Base-by-base conservation (phyloP, 2,888 invertebrate genomes). In the Siphlonurus alternatus region DNA sequence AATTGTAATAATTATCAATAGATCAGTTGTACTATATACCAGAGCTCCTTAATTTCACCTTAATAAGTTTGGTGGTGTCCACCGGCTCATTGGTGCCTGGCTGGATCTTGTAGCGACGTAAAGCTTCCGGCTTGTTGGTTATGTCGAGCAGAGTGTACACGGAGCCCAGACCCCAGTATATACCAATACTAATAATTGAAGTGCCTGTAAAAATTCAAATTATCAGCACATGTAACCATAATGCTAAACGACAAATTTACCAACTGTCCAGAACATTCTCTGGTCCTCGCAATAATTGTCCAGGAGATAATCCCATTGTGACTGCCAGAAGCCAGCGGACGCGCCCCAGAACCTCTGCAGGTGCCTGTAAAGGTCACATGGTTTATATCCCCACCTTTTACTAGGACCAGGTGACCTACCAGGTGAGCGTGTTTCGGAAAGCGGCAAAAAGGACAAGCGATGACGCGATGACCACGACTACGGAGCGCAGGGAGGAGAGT, bases 241-340 rank as follows among this genome's bases (percentile, higher is more conserved):
- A n/a, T n/a, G n/a, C n/a, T n/a, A n/a, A n/a, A n/a, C n/a, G n/a
- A n/a, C n/a, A n/a, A n/a, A n/a, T n/a, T 80, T 79, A 73, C 87
- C 86, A 70, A 81, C 79, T 10, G 87, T 81, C 80, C 83, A 84
- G 64, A 88, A 74, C 2, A 78, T 77, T 67, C 82, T 78, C 0
- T 85, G 83, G 74, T 88, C 84, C 70, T 86, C 85, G 19, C 86
- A 85, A 59, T 83, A 76, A 54, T 77, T 78, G 70, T 84, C 80
- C 67, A 88, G 76, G 69, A 89, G 82, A 73, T 81, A 82, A 71
- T 88, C 86, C 89, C 89, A 91, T 71, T 83, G 83, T 15, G 85
- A 82, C 73, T 90, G 89, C 89, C 89, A 90, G 72, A 89, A 89
- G 71, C 89, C 85, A n/a, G 88, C 89, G 3, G 88, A 88, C 10